A percentile compares a stretch with the other conserved stretches of the same genome.
Conservation (phyloP, 2,888 invertebrate genomes). For the Amitus sp. region DNA sequence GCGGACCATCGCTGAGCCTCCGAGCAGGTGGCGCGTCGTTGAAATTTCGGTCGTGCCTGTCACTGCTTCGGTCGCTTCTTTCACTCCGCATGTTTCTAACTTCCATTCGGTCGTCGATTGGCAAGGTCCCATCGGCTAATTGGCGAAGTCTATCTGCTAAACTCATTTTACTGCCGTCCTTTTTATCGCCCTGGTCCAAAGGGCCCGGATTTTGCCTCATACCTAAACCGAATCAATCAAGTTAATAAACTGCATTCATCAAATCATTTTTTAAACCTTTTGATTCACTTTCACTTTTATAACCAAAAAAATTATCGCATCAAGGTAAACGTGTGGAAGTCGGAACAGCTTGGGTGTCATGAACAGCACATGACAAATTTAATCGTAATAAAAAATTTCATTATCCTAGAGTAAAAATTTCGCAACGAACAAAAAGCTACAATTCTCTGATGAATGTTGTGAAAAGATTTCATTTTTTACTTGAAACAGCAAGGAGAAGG, state of each 20-base stretch:
- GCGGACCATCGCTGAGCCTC: slow-evolving; percentile 56
- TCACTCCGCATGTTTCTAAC: slow-evolving; percentile 45
- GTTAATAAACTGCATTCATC: neutral
- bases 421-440: too few relatives aligned
- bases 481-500: too few relatives aligned
- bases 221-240: slow-evolving; percentile 1
- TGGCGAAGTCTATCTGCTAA: slow-evolving; percentile 63
- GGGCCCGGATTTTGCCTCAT: neutral
- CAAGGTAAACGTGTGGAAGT: too few relatives aligned
- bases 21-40: slow-evolving; percentile 49
- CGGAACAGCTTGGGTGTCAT: too few relatives aligned
- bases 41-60: slow-evolving; percentile 43
- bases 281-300: too few relatives aligned
- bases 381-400: too few relatives aligned
- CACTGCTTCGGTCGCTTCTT: slow-evolving; percentile 55
- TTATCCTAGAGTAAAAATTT: too few relatives aligned
- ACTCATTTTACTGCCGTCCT: slow-evolving; percentile 57
- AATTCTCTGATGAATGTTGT: too few relatives aligned
- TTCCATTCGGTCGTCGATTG: slow-evolving; percentile 58
- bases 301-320: too few relatives aligned
- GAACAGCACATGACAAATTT: too few relatives aligned
- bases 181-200: slow-evolving; percentile 43
- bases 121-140: slow-evolving; percentile 62
- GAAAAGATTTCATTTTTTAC: too few relatives aligned
- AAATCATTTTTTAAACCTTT: too few relatives aligned